These are phyloP conservation scores for Prunella fulvescens DNA, from an alignment of 2,113 vertebrate genomes.

Conservation along the genomic window DNA sequence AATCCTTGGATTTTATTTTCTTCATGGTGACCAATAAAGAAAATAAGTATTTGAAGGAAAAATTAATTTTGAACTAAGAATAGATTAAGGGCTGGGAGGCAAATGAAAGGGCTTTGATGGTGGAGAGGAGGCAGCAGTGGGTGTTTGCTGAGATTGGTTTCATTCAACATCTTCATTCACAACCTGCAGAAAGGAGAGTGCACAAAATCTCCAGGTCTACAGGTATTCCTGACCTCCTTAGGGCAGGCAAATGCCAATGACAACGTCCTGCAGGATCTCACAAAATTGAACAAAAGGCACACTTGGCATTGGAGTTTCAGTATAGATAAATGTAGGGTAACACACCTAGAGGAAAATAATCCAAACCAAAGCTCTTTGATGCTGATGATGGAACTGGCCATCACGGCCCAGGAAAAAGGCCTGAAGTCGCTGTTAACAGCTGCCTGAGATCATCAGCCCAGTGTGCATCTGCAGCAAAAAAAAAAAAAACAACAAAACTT, in stretches of 20 bases:
- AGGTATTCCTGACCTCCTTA: neutral
- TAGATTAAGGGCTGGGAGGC: neutral
- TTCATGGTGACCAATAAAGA: neutral
- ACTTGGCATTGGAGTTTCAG: neutral
- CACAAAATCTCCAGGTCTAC: neutral
- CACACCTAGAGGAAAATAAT: fast-evolving
- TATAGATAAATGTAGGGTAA: fast-evolving
- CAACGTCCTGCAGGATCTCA: neutral
- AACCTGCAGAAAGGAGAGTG: neutral
- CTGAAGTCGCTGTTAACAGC: neutral
- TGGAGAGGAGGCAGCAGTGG: neutral
- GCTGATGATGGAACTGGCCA: neutral
- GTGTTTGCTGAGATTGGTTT: neutral
- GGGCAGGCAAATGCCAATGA: neutral
- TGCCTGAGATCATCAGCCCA: neutral
- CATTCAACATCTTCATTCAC: neutral
- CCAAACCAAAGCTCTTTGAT: neutral
- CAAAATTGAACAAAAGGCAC: neutral
- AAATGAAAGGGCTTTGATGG: neutral
- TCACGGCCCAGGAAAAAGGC: neutral
- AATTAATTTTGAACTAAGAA: neutral
- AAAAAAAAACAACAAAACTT: neutral
- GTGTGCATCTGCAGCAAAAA: neutral
- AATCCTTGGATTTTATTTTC: neutral
- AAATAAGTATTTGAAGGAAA: neutral